A percentile compares a stretch with the other conserved stretches of the same genome.
Evolutionary conservation across 92 coral and sea anemone genomes (phyloP).

Genomic region (Desmophyllum pertusum): DNA sequence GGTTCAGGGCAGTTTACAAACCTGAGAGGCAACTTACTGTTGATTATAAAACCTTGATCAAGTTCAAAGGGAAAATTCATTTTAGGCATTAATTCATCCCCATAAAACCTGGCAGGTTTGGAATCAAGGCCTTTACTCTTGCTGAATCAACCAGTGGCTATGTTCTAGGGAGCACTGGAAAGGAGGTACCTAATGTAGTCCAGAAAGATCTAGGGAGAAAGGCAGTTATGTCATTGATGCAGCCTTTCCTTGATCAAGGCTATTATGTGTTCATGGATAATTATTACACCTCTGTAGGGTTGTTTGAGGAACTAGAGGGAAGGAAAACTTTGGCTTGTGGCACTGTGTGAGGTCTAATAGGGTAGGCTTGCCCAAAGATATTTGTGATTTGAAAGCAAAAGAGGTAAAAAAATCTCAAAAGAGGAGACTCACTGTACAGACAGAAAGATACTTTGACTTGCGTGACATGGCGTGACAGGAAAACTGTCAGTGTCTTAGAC

Average conservation of each 20-base stretch:
- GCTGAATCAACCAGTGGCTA: constrained; percentile 42
- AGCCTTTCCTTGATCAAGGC: constrained; percentile 33
- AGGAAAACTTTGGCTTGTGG: constrained; percentile 40
- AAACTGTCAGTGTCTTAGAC: constrained; percentile 28
- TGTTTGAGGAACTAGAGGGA: constrained; percentile 28
- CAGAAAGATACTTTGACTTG: constrained; percentile 39
- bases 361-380: constrained; percentile 32
- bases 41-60: constrained; percentile 19
- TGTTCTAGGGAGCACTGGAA: constrained; percentile 27
- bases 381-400: constrained; percentile 16
- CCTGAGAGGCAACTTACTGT: constrained; percentile 35
- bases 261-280: constrained; percentile 34
- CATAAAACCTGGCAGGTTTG: constrained; percentile 36
- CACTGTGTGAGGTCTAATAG: constrained; percentile 43
- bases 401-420: constrained; percentile 16
- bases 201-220: constrained; percentile 31
- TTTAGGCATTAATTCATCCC: constrained; percentile 39
- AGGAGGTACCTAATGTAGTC: constrained; percentile 15
- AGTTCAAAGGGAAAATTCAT: constrained; percentile 30
- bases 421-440: constrained; percentile 39
- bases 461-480: constrained; percentile 55
- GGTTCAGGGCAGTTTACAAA: constrained; percentile 20
- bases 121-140: constrained; percentile 22
- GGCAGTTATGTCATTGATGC: constrained; percentile 24
- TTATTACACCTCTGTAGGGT: constrained; percentile 35